These are phyloP conservation scores for Phasianus colchicus DNA, from an alignment of 2,113 vertebrate species.

Conservation along the genomic window DNA sequence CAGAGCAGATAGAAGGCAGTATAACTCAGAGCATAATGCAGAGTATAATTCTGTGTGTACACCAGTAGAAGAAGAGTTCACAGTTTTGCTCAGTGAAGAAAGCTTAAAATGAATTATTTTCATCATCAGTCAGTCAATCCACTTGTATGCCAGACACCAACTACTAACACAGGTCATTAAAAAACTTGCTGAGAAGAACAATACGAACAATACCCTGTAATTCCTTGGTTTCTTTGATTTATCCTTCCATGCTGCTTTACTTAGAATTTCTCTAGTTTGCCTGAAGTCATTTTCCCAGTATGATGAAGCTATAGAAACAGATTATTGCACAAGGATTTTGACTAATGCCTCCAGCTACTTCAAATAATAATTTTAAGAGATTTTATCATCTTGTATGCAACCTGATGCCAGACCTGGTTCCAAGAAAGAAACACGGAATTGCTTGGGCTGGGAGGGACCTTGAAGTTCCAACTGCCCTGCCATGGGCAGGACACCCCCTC, in stretches of 20 bases:
- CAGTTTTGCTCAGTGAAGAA: not conserved
- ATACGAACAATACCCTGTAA: not conserved
- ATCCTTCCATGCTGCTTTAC: not conserved
- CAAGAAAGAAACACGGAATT: not conserved
- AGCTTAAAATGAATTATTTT: not conserved
- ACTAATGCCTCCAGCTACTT: not conserved
- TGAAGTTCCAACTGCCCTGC: not conserved
- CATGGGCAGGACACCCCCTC: not conserved
- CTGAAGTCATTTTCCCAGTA: not conserved
- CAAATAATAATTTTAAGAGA: not conserved
- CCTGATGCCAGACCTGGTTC: not conserved
- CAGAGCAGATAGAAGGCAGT: not conserved
- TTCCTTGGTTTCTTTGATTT: not conserved
- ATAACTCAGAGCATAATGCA: not conserved
- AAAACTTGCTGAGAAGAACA: not conserved
- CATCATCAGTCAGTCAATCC: not conserved
- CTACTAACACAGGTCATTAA: not conserved
- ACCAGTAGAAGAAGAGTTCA: not conserved
- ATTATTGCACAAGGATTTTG: not conserved
- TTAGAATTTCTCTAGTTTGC: not conserved
- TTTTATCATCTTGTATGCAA: not conserved
- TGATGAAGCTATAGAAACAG: not conserved
- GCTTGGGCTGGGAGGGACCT: not conserved
- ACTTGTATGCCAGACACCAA: not conserved
- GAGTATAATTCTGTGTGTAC: not conserved